Evolutionary conservation across 1,140 invertebrate genomes (phyloP), one percentile per base, ranked within the genome.

Genomic region (Drosophila parabipectinata): DNA sequence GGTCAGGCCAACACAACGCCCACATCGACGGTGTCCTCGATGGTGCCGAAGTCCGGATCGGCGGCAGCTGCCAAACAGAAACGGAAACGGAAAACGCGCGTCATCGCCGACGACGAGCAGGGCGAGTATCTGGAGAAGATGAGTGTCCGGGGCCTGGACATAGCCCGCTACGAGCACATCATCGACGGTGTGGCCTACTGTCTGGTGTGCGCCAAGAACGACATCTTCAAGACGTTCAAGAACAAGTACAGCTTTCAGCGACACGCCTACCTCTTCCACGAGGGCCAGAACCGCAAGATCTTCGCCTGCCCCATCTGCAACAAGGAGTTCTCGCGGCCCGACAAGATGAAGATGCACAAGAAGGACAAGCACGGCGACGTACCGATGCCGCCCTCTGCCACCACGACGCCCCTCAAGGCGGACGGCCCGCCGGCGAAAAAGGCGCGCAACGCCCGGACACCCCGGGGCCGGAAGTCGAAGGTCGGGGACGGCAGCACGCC

Each of bases 281-380:
- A 98, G 91, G 97, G 97, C 7, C 96, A 97, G 69, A 96, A 97
- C 91, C 93, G 97, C 54, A 98, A 98, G 92, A 97, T 98, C 5
- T 98, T 98, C 79, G 97, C 97, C 0, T 98, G 97, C 91, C 97
- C 97, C 5, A 96, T 98, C 1, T 98, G 97, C 92, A 94, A 95
- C 72, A 97, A 97, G 77, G 97, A 98, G 89, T 98, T 98, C 92
- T 98, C 97, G 5, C 93, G 97, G 47, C 97, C 97, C 0, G 97
- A 98, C 90, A 98, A 98, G 92, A 97, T 98, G 96, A 98, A 98
- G 90, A 97, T 97, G 85, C 96, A 97, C 90, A 97, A 97, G 95
- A 97, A 97, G 91, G 97, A 96, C 7, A 96, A 97, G 37, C 96
- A 97, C 81, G 96, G 87, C 10, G 88, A 91, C 48, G 76, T 88